Evolutionary conservation across 2,113 vertebrate species (phyloP).

Genomic region (Lasiurus borealis): DNA sequence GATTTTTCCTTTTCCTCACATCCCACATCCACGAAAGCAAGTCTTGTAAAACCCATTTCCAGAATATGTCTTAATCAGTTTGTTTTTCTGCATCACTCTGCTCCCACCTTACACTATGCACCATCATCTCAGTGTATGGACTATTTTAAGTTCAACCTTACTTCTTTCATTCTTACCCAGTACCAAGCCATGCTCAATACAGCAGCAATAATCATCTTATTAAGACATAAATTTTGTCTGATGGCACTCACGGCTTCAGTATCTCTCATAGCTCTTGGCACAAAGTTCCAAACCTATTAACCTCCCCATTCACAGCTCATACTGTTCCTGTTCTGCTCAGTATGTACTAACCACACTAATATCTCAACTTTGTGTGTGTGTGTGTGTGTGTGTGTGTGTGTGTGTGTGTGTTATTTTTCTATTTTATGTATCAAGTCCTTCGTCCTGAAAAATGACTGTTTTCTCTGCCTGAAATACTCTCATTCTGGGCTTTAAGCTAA

Average conservation of each 20-base stretch:
- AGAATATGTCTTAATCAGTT: background rate
- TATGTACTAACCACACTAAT: background rate
- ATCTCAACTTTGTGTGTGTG: too few species aligned
- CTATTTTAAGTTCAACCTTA: slow-evolving; percentile 1
- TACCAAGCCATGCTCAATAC: background rate
- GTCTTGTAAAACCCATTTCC: background rate
- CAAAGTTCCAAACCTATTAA: background rate
- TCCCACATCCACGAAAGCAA: background rate
- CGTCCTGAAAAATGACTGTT: background rate
- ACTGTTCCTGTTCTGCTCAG: background rate
- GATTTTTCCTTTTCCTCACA: background rate
- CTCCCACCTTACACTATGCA: background rate
- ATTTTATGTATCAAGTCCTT: background rate
- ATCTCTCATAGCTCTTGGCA: background rate
- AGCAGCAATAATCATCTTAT: background rate
- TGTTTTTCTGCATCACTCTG: background rate
- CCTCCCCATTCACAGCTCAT: background rate
- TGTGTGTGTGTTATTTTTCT: background rate
- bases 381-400: background rate
- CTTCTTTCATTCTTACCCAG: background rate
- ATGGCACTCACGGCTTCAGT: background rate
- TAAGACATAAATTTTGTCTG: background rate
- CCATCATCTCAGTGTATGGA: background rate
- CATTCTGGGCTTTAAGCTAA: background rate
- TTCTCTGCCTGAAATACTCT: background rate